These are phyloP conservation scores for Tenebrio molitor DNA, from an alignment of 1,140 invertebrate species.

Conservation along the genomic window DNA sequence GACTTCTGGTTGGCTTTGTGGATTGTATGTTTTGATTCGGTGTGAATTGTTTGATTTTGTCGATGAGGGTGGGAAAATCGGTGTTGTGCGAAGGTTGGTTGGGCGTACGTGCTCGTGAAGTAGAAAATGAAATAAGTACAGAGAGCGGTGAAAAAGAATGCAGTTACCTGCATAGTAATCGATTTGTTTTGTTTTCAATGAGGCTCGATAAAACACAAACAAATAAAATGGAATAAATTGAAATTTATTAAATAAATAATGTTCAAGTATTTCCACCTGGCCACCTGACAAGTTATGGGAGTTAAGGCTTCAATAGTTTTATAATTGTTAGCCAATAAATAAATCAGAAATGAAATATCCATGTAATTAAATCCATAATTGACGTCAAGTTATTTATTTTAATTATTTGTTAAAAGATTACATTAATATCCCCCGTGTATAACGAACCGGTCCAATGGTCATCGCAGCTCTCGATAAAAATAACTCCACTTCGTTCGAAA, in stretches of 20 bases:
- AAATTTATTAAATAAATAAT: conserved; percentile 52
- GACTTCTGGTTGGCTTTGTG: too few species aligned
- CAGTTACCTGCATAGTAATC: conserved; percentile 45
- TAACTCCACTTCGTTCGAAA: conserved; percentile 19
- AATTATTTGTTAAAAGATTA: conserved; percentile 36
- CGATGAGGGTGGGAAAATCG: background rate
- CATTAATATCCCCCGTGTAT: conserved; percentile 6
- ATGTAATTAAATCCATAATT: conserved; percentile 49
- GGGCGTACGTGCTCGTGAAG: background rate
- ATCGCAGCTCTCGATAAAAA: conserved; percentile 11
- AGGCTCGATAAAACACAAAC: conserved; percentile 45
- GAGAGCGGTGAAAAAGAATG: conserved; percentile 43
- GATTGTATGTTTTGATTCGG: background rate
- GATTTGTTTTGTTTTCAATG: conserved; percentile 51
- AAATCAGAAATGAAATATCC: conserved; percentile 47
- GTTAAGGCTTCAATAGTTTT: conserved; percentile 50
- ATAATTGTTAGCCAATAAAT: conserved; percentile 50
- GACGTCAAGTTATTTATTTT: conserved; percentile 47
- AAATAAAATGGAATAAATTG: conserved; percentile 51
- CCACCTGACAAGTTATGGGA: conserved; percentile 46
- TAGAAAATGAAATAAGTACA: conserved; percentile 15
- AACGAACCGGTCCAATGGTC: conserved; percentile 9
- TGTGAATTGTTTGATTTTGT: background rate
- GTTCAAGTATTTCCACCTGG: conserved; percentile 49
- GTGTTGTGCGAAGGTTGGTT: background rate